phyloP scores from a whole-genome alignment of 2,113 vertebrate species.

The Corythoichthys haematopterus region DNA sequence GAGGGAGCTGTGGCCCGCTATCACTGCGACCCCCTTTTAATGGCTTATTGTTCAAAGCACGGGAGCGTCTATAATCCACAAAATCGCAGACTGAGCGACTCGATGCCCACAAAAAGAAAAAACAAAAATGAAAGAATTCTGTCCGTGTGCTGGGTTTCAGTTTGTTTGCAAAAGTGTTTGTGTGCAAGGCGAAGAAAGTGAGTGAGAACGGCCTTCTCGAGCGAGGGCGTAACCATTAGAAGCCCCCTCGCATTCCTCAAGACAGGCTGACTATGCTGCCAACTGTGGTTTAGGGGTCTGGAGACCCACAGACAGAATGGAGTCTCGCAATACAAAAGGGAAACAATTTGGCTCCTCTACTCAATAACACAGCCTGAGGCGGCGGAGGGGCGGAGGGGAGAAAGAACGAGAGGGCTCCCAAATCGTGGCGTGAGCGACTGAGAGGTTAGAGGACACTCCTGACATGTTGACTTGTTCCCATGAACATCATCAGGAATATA shows the following conservation, averaged over 20 bases:
- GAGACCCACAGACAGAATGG: conserved; percentile 79
- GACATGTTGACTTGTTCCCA: conserved; percentile 53
- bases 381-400: conserved; percentile 42
- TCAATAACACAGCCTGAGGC: conserved; percentile 69
- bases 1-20: conserved; percentile 43
- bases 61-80: conserved; percentile 35
- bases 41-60: conserved; percentile 55
- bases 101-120: conserved; percentile 13
- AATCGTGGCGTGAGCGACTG: not conserved
- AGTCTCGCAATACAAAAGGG: conserved; percentile 77
- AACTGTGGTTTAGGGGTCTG: conserved; percentile 76
- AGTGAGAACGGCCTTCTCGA: conserved; percentile 47
- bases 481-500: conserved; percentile 66
- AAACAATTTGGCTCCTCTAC: conserved; percentile 73
- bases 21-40: conserved; percentile 48
- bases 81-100: conserved; percentile 44
- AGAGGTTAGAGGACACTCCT: conserved; percentile 46
- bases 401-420: conserved; percentile 19
- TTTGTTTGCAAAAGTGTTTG: conserved; percentile 55
- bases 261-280: conserved; percentile 70
- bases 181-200: conserved; percentile 32
- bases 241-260: conserved; percentile 67
- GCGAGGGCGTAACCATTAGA: conserved; percentile 68
- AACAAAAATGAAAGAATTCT: conserved; percentile 3
- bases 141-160: conserved; percentile 24